Base-by-base conservation (phyloP, 2,888 invertebrate species). In the Amitus sp. region DNA sequence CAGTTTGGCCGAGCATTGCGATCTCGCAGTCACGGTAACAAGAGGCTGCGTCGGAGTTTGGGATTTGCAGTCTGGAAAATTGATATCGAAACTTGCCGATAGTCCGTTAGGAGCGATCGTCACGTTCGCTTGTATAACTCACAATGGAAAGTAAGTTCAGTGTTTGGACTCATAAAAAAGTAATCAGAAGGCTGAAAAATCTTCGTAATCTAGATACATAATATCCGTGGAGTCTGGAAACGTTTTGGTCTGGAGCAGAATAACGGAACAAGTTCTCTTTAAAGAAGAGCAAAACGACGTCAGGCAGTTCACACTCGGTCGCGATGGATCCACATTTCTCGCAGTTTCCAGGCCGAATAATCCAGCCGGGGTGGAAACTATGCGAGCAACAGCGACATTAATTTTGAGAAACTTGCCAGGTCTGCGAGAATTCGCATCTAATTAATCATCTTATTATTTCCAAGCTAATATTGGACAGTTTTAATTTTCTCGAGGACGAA, bases 31-130 rank as follows among this genome's bases (percentile, higher is more conserved):
- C 0, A 96, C 96, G 0, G 95, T 95, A 0, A 98, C 98, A 0
- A 86, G 98, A 60, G 94, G 94, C 72, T 96, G 95, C 76, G 94
- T 98, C 65, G 98, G 96, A 0, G 90, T 98, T 1, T 99, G 98
- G 96, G 93, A 96, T 80, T 87, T 96, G 18, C 87, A 90, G 67
- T 90, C 91, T 0, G 97, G 97, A 0, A 90, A 89, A 70, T 84
- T 97, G n/a, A 83, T 93, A 59, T 88, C 93, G 0, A 95, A 94
- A 77, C 83, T 97, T 27, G 95, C 96, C 0, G 96, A 96, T 71
- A 95, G 94, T 66, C 94, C 95, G 0, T 84, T 96, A 1, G 96
- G 96, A 0, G 96, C 97, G 5, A 97, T 97, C 68, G 95, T 98
- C 0, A 96, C 96, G 0, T 94, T 96, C 67, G 96, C 96, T 0